Evolutionary conservation across 2,888 invertebrate species (phyloP), one percentile per base, ranked within the genome.

Genomic region (Achlya flavicornis): DNA sequence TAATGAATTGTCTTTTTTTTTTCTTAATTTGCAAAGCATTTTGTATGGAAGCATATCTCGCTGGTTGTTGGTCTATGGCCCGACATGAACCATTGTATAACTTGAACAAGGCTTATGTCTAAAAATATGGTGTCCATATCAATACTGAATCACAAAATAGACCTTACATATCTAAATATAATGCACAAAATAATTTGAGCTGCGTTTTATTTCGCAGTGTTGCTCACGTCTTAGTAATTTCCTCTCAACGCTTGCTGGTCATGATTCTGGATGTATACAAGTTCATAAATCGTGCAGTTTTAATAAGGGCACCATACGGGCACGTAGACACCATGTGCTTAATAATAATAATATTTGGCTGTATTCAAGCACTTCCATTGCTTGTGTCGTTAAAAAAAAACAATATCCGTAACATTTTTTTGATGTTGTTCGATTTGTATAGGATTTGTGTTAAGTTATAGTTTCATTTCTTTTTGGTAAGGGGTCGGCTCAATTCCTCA

Each of bases 401-500:
- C 76, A 84, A 84, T 84, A 79, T 84, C 81, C 77, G 75, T 78
- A 82, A 76, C 72, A 72, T 78, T 71, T 79, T 81, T 74, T 73
- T 79, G 75, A 86, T 83, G 87, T 89, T 88, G 84, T 84, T 86
- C 80, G 78, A 85, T 86, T 86, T 92, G 89, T 91, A 87, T 89
- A 90, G 84, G 81, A 81, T 84, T 73, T 74, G 82, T 81, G 86
- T 87, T 90, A 88, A 88, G 89, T 90, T 89, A 87, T 88, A 86
- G 81, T 87, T 87, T 81, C 76, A 78, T 79, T 78, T 82, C 78
- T 76, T 79, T 78, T 80, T 87, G 87, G 5, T 86, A 83, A 86
- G 81, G 90, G 92, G 87, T 79, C 80, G 83, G 77, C 87, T 92
- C 92, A 91, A 92, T 92, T 93, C 91, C 91, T 84, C 82, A 75